Evolutionary conservation across 2,797 vertebrate genomes (phyloP).

Genomic region (Nyctibius grandis): DNA sequence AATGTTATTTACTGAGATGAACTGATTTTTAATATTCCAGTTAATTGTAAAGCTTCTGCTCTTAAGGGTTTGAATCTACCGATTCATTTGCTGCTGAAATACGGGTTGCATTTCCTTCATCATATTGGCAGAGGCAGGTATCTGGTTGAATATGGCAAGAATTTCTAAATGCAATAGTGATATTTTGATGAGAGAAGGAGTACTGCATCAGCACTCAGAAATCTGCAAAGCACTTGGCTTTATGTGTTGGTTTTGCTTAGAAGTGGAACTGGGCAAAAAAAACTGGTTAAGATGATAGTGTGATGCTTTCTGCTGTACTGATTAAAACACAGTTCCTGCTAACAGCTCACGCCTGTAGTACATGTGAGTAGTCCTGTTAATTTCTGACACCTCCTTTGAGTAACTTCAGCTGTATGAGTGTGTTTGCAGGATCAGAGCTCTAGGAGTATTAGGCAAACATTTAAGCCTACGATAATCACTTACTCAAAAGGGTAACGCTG

Average conservation of each 20-base stretch:
- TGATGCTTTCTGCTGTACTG: not conserved
- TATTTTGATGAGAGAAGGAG: conserved; percentile 71
- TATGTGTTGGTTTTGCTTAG: conserved; percentile 49
- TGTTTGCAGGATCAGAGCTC: not conserved
- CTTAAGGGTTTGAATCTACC: not conserved
- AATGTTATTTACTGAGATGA: not conserved
- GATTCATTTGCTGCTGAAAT: not conserved
- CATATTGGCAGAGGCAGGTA: not conserved
- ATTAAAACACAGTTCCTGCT: not conserved
- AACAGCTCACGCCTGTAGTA: not conserved
- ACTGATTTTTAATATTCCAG: not conserved
- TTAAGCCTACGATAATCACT: not conserved
- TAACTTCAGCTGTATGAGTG: not conserved
- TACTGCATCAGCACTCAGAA: conserved; percentile 71
- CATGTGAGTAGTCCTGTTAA: not conserved
- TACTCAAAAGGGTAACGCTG: not conserved
- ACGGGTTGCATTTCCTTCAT: not conserved
- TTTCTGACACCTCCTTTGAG: not conserved
- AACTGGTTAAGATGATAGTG: not conserved
- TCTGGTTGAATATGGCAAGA: not conserved
- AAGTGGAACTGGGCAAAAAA: conserved; percentile 48
- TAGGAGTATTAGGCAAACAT: not conserved
- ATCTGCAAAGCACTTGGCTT: conserved; percentile 59
- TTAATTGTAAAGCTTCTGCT: not conserved
- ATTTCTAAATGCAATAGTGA: not conserved